Base-by-base conservation (phyloP, 2,797 vertebrate species). In the Silurus aristotelis region DNA sequence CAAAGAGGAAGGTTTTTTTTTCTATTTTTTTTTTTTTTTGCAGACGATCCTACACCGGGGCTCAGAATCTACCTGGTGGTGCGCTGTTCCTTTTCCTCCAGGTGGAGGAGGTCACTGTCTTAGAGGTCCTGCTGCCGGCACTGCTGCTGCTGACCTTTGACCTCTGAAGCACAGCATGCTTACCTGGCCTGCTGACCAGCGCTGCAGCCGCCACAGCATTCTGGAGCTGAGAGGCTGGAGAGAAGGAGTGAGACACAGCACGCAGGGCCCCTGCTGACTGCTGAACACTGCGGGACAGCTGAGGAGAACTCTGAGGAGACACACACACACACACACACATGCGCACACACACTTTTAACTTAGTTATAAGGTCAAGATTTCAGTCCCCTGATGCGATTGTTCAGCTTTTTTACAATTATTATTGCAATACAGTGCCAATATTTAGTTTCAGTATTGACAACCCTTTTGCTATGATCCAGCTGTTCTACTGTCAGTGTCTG, bases 141-240 rank as follows among this genome's bases (percentile, higher is more conserved):
- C 84, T 68, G 84, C 83, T 82, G 87, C 61, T 84, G 93, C 89
- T 79, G 92, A 96, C 94, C 91, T 98, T 95, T 94, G 95, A 94
- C 92, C 95, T 90, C 92, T 95, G 87, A 88, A 94, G 92, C 89
- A 94, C 95, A 87, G 92, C 95, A 87, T 97, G 96, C 94, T 98
- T 98, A 92, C 97, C 96, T 90, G 96, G 94, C 94, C 97, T 96
- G 91, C 94, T 95, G 87, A 97, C 97, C 88, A 97, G 95, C 83
- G 96, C 93, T 14, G 96, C 96, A 83, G 96, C 96, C 9, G 94
- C 94, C 88, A 95, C 95, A 14, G 97, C 90, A 2, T 96, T 98
- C 95, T 98, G 97, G 91, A 99, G 94, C 94, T 99, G 98, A 87
- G 97, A 96, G 52, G 97, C 96, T 87, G 95, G 96, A 88, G 97